Conservation (phyloP, 2,113 vertebrate genomes). For the Speoplatyrhinus poulsoni region DNA sequence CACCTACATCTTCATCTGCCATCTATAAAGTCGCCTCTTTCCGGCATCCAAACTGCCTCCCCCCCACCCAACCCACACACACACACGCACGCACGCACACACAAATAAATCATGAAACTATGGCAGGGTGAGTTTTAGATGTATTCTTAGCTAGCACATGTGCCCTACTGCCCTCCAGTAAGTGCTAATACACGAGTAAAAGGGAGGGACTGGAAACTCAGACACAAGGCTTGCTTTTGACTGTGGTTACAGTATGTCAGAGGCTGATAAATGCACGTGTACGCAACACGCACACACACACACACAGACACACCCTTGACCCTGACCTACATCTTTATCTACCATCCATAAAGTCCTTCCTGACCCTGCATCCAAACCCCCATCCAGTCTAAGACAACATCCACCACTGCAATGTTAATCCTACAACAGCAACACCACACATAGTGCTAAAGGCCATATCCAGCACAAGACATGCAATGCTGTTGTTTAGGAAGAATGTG, state of each 20-base stretch:
- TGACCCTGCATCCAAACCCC: not conserved
- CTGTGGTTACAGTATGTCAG: slow-evolving; percentile 1
- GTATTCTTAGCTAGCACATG: too few species aligned
- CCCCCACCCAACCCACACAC: not conserved
- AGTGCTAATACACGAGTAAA: not conserved
- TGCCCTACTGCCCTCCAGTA: not conserved
- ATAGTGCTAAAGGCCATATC: too few species aligned
- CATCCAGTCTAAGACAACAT: not conserved
- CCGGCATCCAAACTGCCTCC: too few species aligned
- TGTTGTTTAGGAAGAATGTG: too few species aligned
- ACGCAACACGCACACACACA: not conserved
- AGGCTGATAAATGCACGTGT: not conserved
- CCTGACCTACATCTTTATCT: slow-evolving; percentile 41
- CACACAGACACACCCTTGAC: slow-evolving; percentile 6
- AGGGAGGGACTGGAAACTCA: not conserved
- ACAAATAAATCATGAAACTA: too few species aligned
- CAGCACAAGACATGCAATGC: too few species aligned
- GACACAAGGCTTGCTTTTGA: not conserved
- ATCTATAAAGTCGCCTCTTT: too few species aligned
- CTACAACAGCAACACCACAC: too few species aligned
- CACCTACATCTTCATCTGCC: not conserved
- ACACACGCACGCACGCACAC: not conserved
- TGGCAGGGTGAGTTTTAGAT: too few species aligned
- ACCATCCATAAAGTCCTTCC: slow-evolving; percentile 23
- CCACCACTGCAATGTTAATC: not conserved